phyloP scores from a whole-genome alignment of 2,113 vertebrate genomes.

The Phrynosoma blainvillii region DNA sequence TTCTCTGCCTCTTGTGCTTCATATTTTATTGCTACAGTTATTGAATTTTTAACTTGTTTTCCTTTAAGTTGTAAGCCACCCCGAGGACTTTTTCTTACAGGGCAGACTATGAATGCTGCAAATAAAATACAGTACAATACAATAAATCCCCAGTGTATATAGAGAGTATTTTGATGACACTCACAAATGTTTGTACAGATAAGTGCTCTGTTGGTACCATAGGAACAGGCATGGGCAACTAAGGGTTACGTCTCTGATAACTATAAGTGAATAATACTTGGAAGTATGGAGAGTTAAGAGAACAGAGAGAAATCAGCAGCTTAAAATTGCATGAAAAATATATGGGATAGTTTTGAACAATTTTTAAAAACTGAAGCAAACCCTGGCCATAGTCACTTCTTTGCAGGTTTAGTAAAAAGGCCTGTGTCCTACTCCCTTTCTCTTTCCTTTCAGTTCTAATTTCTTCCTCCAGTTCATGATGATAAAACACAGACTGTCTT shows the following conservation, averaged over 20 bases:
- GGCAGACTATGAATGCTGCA: background rate
- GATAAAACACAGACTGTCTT: conserved; percentile 9
- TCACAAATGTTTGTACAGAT: background rate
- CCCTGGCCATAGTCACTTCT: background rate
- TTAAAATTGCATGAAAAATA: background rate
- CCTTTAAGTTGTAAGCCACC: background rate
- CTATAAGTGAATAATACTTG: background rate
- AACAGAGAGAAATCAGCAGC: background rate
- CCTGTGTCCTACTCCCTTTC: conserved; percentile 6
- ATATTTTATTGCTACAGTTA: background rate
- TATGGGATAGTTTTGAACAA: background rate
- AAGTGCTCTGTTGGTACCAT: background rate
- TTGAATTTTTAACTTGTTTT: background rate
- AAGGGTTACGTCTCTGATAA: background rate
- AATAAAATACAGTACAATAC: background rate
- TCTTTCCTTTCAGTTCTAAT: conserved; percentile 12
- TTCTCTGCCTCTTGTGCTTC: background rate
- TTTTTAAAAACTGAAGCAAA: background rate
- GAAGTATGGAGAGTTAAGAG: background rate
- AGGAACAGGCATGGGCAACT: background rate
- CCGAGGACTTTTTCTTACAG: background rate
- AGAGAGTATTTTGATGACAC: background rate
- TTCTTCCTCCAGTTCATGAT: conserved; percentile 30
- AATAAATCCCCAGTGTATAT: background rate
- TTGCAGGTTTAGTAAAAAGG: background rate